Percentiles rank a stretch among this genome's conserved stretches.
phyloP scores from a whole-genome alignment of 2,113 vertebrate species.

The Arizona elegans region DNA sequence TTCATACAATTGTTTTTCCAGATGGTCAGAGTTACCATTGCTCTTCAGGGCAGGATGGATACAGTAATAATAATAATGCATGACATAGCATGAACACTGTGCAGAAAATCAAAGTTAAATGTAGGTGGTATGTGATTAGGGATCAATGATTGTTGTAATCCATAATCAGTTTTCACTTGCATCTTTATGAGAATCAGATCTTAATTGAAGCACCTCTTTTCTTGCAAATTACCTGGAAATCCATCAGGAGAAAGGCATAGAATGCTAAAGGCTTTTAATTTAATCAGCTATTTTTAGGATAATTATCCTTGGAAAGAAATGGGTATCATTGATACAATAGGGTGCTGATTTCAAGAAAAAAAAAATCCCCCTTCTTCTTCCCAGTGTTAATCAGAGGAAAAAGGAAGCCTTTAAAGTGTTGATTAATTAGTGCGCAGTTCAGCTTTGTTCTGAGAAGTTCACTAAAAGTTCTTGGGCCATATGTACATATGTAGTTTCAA shows the following conservation, averaged over 20 bases:
- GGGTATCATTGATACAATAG: background rate
- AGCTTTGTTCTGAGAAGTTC: slow-evolving; percentile 1
- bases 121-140: background rate
- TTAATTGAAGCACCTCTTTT: background rate
- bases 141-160: background rate
- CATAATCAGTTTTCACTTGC: background rate
- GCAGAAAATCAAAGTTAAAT: background rate
- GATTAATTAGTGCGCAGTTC: slow-evolving; percentile 5
- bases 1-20: background rate
- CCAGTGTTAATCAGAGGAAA: background rate
- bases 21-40: background rate
- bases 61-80: background rate
- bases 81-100: background rate
- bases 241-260: background rate
- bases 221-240: background rate
- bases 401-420: background rate
- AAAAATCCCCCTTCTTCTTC: background rate
- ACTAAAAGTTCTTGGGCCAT: slow-evolving; percentile 1
- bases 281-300: background rate
- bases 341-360: background rate
- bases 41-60: background rate
- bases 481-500: slow-evolving; percentile 1
- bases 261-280: background rate
- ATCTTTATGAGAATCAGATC: background rate
- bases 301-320: background rate